Conservation (phyloP, 2,797 vertebrate species). For the Enteromius paludinosus region DNA sequence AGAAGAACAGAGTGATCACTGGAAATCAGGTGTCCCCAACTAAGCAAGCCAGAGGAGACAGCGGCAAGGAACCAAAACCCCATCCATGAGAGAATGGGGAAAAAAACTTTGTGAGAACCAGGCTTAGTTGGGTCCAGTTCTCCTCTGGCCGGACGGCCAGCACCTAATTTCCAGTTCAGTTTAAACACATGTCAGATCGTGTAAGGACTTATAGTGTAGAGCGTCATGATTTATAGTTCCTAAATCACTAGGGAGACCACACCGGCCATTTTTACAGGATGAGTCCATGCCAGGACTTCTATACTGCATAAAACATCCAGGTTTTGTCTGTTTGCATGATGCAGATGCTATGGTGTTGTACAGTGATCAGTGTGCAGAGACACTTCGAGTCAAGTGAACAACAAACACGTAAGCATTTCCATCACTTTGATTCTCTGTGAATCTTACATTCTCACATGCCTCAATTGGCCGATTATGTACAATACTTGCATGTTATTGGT, state of each 20-base stretch:
- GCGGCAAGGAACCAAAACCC: too few relatives aligned
- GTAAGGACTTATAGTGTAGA: too few relatives aligned
- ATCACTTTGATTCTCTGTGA: not conserved
- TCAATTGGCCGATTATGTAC: not conserved
- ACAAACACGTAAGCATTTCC: not conserved
- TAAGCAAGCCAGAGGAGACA: too few relatives aligned
- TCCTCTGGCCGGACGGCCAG: too few relatives aligned
- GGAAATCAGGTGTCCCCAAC: too few relatives aligned
- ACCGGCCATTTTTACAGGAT: not conserved
- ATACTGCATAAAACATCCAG: not conserved
- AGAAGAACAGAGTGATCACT: too few relatives aligned
- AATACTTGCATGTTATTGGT: not conserved
- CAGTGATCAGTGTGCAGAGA: not conserved
- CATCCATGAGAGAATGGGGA: too few relatives aligned
- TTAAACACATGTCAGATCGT: too few relatives aligned
- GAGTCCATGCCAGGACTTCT: not conserved
- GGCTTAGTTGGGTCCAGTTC: too few relatives aligned
- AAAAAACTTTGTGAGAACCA: too few relatives aligned
- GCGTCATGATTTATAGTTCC: not conserved
- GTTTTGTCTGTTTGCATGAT: not conserved
- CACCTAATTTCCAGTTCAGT: too few relatives aligned
- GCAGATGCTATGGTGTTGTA: not conserved
- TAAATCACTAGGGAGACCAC: not conserved
- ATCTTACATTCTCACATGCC: not conserved
- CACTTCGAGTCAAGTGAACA: not conserved